A percentile compares a stretch with the other conserved stretches of the same genome.
phyloP scores from a whole-genome alignment of 2,888 invertebrate species.

The Drosophila pseudotakahashii region DNA sequence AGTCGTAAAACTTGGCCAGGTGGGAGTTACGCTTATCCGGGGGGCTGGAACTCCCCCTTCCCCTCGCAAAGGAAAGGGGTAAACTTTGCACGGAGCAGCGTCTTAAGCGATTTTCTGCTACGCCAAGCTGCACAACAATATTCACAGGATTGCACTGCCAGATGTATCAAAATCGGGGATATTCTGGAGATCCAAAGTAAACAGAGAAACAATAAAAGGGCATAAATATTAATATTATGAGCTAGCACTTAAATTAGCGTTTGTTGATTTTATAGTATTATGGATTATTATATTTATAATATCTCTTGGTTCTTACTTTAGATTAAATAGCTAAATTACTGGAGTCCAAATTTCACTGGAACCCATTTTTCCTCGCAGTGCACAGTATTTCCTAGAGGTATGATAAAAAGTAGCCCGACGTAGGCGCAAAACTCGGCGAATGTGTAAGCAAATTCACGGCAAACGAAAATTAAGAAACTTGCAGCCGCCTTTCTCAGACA shows the following conservation, averaged over 20 bases:
- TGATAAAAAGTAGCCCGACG: constrained; percentile 22
- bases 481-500: constrained; percentile 24
- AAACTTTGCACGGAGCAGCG: constrained; percentile 58
- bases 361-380: neutral
- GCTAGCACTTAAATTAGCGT: neutral
- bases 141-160: constrained; percentile 27
- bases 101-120: constrained; percentile 69
- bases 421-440: constrained; percentile 33
- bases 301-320: too few relatives aligned
- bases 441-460: constrained; percentile 59
- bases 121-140: constrained; percentile 65
- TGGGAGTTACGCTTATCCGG: constrained; percentile 7
- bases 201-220: neutral
- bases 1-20: constrained; percentile 31
- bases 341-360: too few relatives aligned
- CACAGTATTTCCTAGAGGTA: neutral
- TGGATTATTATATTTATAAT: too few relatives aligned
- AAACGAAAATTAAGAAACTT: constrained; percentile 72
- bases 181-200: neutral
- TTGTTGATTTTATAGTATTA: neutral
- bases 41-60: neutral
- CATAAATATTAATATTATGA: neutral
- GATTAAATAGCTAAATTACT: too few relatives aligned
- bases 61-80: constrained; percentile 22
- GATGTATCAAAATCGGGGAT: constrained; percentile 4